Evolutionary conservation across 2,888 invertebrate species (phyloP).

Genomic region (Torymus texanus): DNA sequence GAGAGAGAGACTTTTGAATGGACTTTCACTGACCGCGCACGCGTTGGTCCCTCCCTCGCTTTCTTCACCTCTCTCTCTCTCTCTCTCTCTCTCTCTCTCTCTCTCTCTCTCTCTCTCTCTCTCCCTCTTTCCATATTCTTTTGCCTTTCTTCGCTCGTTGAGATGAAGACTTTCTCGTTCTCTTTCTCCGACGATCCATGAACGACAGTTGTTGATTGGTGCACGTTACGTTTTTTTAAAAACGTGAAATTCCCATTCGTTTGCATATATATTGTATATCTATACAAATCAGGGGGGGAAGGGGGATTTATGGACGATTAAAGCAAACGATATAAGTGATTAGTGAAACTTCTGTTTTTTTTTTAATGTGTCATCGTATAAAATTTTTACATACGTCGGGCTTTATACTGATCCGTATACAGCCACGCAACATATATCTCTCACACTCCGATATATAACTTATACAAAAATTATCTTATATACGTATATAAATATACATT

Average conservation of each 20-base stretch:
- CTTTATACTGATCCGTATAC: too few species aligned
- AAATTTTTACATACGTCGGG: too few species aligned
- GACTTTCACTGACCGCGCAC: slow-evolving; percentile 32
- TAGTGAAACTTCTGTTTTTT: too few species aligned
- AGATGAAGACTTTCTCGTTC: slow-evolving; percentile 50
- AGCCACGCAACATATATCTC: not conserved
- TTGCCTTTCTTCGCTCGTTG: not conserved
- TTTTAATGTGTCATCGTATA: too few species aligned
- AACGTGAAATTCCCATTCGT: too few species aligned
- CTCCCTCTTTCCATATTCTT: slow-evolving; percentile 2
- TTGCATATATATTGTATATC: too few species aligned
- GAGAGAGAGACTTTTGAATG: not conserved
- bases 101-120: not conserved
- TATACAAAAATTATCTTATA: not conserved
- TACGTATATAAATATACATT: slow-evolving; percentile 15
- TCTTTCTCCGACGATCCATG: slow-evolving; percentile 35
- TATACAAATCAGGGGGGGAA: too few species aligned
- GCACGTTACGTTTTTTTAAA: too few species aligned
- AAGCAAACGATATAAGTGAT: too few species aligned
- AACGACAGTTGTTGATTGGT: not conserved
- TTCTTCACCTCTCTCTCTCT: not conserved
- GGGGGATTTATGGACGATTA: too few species aligned
- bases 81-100: slow-evolving; percentile 9
- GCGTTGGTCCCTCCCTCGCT: not conserved
- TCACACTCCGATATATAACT: not conserved